A percentile compares a stretch with the other conserved stretches of the same genome.
phyloP scores from a whole-genome alignment of 1,140 invertebrate species.

The Chymomyza costata region DNA sequence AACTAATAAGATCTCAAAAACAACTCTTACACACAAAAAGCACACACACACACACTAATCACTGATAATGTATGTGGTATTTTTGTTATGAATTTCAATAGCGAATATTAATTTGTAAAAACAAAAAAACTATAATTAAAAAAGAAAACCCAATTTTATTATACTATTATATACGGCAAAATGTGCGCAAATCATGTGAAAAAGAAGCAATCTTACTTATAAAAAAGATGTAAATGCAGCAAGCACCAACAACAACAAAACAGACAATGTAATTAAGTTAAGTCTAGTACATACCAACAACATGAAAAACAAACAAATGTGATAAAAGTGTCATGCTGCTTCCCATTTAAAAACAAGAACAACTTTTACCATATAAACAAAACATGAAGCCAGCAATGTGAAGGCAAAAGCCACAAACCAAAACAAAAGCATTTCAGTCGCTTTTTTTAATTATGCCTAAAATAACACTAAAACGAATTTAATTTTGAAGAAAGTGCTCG shows the following conservation, averaged over 20 bases:
- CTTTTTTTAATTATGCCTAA: too few relatives aligned
- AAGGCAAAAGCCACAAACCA: neutral
- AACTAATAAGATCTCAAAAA: conserved; percentile 55
- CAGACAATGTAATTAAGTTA: conserved; percentile 50
- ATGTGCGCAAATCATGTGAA: conserved; percentile 42
- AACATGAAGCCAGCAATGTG: conserved; percentile 1
- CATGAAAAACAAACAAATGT: conserved; percentile 34
- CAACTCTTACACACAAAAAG: too few relatives aligned
- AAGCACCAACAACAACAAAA: conserved; percentile 40
- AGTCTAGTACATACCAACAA: conserved; percentile 66
- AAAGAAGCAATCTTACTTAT: conserved; percentile 47
- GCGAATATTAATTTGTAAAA: conserved; percentile 60
- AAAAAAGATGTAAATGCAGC: conserved; percentile 34
- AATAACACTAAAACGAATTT: too few relatives aligned
- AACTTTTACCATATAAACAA: conserved; percentile 22
- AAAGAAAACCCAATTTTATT: neutral
- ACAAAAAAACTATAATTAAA: neutral
- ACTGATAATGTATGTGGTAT: conserved; percentile 41
- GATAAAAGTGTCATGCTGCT: conserved; percentile 12
- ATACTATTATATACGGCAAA: neutral
- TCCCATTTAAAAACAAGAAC: conserved; percentile 33
- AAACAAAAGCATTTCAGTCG: conserved; percentile 28
- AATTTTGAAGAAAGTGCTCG: too few relatives aligned
- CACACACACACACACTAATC: conserved; percentile 48
- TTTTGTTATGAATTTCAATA: conserved; percentile 60